Evolutionary conservation across 1,140 invertebrate species (phyloP).

Genomic region (Lamellibrachia luymesi): DNA sequence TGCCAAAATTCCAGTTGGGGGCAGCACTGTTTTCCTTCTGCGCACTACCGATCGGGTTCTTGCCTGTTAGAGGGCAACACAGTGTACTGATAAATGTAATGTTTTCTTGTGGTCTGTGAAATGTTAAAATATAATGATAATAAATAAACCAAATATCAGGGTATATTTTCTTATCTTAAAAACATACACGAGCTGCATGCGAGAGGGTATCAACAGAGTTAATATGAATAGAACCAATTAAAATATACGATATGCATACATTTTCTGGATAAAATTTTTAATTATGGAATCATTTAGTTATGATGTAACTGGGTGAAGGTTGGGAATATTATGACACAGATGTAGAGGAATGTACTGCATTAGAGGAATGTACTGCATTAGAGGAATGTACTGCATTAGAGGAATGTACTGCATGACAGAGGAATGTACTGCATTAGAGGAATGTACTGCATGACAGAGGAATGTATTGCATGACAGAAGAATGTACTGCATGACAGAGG

Average conservation of each 20-base stretch:
- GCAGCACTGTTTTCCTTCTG: constrained; percentile 16
- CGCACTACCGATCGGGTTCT: constrained; percentile 13
- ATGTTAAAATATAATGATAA: background rate
- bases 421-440: too few species aligned
- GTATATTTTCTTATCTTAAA: background rate
- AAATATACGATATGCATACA: background rate
- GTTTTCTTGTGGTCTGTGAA: background rate
- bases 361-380: too few species aligned
- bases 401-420: too few species aligned
- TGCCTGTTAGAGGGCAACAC: constrained; percentile 2
- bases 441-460: too few species aligned
- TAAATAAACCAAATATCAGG: background rate
- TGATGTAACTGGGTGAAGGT: too few species aligned
- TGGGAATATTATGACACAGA: too few species aligned
- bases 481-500: too few species aligned
- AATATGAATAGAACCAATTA: background rate
- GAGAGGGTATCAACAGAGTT: background rate
- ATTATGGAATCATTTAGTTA: too few species aligned
- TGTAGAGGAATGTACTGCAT: too few species aligned
- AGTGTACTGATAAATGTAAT: background rate
- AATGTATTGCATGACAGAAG: too few species aligned
- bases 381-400: too few species aligned
- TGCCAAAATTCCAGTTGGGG: background rate
- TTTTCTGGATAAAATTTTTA: too few species aligned
- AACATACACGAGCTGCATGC: background rate